Evolutionary conservation across 1,140 invertebrate species (phyloP), one percentile per base, ranked within the genome.

Genomic region (Heterodera schachtii): DNA sequence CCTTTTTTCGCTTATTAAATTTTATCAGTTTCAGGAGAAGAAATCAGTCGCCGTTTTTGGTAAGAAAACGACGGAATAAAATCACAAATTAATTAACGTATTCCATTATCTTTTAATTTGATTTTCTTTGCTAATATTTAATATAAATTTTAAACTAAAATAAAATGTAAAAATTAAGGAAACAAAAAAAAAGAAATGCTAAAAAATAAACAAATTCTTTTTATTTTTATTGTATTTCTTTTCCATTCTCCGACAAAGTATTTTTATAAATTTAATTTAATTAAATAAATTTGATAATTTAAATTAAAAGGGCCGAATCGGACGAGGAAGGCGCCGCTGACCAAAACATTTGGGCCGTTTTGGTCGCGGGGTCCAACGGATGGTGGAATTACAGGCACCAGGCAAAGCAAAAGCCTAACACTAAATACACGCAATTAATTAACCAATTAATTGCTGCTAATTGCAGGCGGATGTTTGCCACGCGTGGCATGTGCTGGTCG

Each of bases 341-440:
- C 47, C 47, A 49, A 46, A 90, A 91, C 75, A 90, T 92, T 69
- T 93, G 93, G 93, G 93, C 91, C 41, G 83, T 93, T 8, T 84
- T 93, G 8, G 92, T 93, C 5, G 93, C 93, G 70, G 93, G 93
- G 16, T 93, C 92, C 1, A 91, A 91, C 87, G 90, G 88, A 21
- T 93, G 90, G 83, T 90, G 89, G 74, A 93, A 93, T 86, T 93
- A 93, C 87, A 89, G 93, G 81, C 93, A 93, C 90, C 93, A 93
- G 90, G 83, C 75, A 75, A 73, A 69, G 77, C 75, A 74, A 60
- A 66, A n/a, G 66, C 66, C 66, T 3, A 69, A 69, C 5, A 69
- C 5, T 41, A 41, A 69, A 16, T 6, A 41, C 16, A 5, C 66
- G 4, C 5, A 69, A 69, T 41, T 69, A 69, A 6, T 69, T 5